Evolutionary conservation across 1,140 invertebrate species (phyloP).

Genomic region (Brachionus sp.): DNA sequence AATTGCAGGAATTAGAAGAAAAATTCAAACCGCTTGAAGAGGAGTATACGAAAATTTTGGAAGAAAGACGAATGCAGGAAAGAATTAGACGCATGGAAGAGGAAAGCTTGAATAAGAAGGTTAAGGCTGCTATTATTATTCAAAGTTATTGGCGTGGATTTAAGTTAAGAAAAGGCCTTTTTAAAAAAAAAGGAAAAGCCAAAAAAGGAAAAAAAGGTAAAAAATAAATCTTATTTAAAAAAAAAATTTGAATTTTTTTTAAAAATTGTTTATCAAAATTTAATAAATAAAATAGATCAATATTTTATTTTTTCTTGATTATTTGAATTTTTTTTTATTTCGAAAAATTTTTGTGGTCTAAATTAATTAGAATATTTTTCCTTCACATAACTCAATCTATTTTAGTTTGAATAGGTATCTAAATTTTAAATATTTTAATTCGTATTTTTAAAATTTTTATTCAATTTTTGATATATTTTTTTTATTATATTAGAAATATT

Average conservation of each 20-base stretch:
- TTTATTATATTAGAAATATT: too few relatives aligned
- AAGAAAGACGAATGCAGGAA: conserved; percentile 15
- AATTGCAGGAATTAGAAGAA: conserved; percentile 43
- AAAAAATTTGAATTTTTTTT: not conserved
- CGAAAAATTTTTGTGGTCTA: not conserved
- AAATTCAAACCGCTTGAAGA: conserved; percentile 43
- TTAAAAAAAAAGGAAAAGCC: conserved; percentile 45
- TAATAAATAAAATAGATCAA: too few relatives aligned
- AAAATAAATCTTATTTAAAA: not conserved
- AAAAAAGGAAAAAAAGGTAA: conserved; percentile 45
- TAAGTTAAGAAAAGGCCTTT: conserved; percentile 37
- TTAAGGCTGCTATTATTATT: conserved; percentile 33
- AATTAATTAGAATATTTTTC: not conserved
- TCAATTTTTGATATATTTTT: too few relatives aligned
- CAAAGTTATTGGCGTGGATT: conserved; percentile 45
- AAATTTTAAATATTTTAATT: too few relatives aligned
- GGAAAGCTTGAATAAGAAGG: conserved; percentile 35
- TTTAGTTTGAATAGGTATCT: too few relatives aligned
- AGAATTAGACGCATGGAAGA: conserved; percentile 40
- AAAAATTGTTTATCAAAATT: too few relatives aligned
- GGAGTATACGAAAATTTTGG: conserved; percentile 41
- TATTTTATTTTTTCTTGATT: too few relatives aligned
- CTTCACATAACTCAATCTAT: not conserved
- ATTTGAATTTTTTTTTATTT: too few relatives aligned
- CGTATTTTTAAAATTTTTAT: too few relatives aligned